Percentiles rank a stretch among this genome's conserved stretches.
Evolutionary conservation across 1,140 invertebrate species (phyloP).

Genomic region (Lasioglossum baleicum): DNA sequence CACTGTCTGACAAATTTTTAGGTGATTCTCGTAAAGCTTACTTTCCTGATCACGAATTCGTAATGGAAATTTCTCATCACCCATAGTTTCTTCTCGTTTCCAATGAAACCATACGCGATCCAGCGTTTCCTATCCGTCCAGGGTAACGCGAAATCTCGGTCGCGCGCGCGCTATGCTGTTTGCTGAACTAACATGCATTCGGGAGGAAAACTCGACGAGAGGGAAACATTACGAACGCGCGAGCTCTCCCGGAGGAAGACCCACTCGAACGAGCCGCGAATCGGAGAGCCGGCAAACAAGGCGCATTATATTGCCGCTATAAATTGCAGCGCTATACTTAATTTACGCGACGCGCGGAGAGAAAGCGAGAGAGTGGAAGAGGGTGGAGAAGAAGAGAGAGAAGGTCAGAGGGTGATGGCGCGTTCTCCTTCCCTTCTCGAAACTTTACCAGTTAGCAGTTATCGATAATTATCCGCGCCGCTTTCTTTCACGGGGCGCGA

Average conservation of each 20-base stretch:
- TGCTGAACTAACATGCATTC: constrained; percentile 12
- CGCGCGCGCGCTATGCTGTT: too few relatives aligned
- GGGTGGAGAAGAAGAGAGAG: not conserved
- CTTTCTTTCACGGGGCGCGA: constrained; percentile 48
- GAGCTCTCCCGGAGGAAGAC: constrained; percentile 18
- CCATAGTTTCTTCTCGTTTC: too few relatives aligned
- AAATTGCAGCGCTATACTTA: constrained; percentile 64
- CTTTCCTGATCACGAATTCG: too few relatives aligned
- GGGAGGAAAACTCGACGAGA: constrained; percentile 24
- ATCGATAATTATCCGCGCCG: constrained; percentile 62
- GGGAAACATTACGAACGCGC: constrained; percentile 35
- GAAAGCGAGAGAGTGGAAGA: not conserved
- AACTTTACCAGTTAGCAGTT: constrained; percentile 66
- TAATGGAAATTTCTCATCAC: too few relatives aligned
- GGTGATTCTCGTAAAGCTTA: too few relatives aligned
- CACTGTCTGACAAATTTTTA: too few relatives aligned
- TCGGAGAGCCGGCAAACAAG: constrained; percentile 51
- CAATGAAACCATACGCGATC: too few relatives aligned
- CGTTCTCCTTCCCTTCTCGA: constrained; percentile 34
- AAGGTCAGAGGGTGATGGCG: too few relatives aligned
- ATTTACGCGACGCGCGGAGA: constrained; percentile 44
- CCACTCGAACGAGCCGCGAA: constrained; percentile 26
- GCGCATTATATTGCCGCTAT: constrained; percentile 62
- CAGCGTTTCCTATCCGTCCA: too few relatives aligned
- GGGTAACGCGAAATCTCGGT: too few relatives aligned